A percentile compares a stretch with the other conserved stretches of the same genome.
These are phyloP conservation scores for Apodemus agrarius DNA, from an alignment of 2,797 vertebrate species.

Conservation along the genomic window DNA sequence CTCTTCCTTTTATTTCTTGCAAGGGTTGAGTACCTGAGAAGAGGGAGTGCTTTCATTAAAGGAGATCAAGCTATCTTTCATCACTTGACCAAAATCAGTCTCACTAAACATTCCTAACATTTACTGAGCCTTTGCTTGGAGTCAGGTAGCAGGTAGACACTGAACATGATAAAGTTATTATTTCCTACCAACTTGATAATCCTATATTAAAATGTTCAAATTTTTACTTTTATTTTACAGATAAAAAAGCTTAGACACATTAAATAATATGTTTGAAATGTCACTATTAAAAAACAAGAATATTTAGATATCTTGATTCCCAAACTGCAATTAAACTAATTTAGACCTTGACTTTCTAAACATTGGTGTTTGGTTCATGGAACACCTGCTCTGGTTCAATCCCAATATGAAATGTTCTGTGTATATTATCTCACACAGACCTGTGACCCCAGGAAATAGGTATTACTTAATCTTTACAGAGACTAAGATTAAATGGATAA, in stretches of 20 bases:
- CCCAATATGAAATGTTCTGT: background rate
- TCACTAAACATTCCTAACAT: background rate
- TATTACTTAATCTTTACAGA: background rate
- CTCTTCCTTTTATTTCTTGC: background rate
- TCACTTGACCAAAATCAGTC: background rate
- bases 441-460: background rate
- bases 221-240: background rate
- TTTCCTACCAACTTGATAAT: constrained; percentile 20
- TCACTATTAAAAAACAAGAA: background rate
- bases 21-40: background rate
- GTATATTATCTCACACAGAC: background rate
- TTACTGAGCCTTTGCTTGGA: background rate
- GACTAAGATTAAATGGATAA: background rate
- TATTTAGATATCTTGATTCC: background rate
- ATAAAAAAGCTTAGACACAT: background rate
- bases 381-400: background rate
- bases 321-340: background rate
- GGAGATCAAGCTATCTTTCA: background rate
- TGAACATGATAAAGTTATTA: background rate
- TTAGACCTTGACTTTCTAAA: background rate
- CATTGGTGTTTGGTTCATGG: background rate
- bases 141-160: background rate
- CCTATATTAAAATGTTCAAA: background rate
- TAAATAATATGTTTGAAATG: background rate
- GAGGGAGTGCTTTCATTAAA: background rate